Base-by-base conservation (phyloP, 1,140 invertebrate genomes). In the Trinorchestia longiramus region DNA sequence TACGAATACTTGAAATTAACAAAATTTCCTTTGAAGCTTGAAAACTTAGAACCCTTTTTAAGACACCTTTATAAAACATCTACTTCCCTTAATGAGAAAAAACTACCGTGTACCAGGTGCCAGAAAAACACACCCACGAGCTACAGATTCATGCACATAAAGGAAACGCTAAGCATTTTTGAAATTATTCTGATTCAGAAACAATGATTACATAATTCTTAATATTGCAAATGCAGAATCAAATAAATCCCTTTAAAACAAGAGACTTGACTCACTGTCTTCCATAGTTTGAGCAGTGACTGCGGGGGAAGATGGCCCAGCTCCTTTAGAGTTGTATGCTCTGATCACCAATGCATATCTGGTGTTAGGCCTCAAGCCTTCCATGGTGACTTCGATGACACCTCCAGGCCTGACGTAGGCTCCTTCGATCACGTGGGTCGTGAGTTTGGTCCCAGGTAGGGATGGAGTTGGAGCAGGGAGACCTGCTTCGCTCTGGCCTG, bases 311-410 rank as follows among this genome's bases (percentile, higher is more conserved):
- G 99, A 98, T 0, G 99, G 99, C 77, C 99, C 99, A 0, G 98
- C 98, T 28, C 99, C 99, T 97, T 99, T 98, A 97, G 99, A 98
- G 97, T 99, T 99, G 97, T 99, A 99, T 0, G 99, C 99, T 97
- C 99, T 99, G 42, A 99, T 99, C 17, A 99, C 99, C 0, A 99
- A 98, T 1, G 98, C 98, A 97, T 99, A 99, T 42, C 92, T 42
- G 0, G 92, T 94, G 44, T 94, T 44, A 44, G 92, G 92, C 36
- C 44, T 44, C 41, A 94, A n/a, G 92, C 44, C 92, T 23, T 36
- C 43, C 41, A 94, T 36, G 43, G 92, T 45, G 92, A 94, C 92
- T n/a, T 94, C 92, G 43, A 94, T 47, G 92, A 94, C 92, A 40
- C 92, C 92, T 0, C 92, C 92, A 45, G 44, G 11, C 17, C 44